Evolutionary conservation across 2,797 vertebrate genomes (phyloP).

Genomic region (Lateolabrax maculatus): DNA sequence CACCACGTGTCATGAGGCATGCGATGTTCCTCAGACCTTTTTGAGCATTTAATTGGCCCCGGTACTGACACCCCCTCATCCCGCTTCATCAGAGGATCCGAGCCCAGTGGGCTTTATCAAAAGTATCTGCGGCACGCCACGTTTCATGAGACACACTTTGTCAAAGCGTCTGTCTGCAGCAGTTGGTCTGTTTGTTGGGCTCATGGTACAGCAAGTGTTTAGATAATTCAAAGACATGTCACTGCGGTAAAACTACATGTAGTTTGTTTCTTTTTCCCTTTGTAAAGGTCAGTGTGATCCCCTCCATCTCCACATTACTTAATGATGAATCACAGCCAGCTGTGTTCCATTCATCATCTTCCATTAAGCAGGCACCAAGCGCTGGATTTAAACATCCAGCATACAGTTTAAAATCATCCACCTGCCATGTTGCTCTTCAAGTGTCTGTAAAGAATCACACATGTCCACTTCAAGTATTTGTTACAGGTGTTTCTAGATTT

Average conservation of each 20-base stretch:
- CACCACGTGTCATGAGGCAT: conserved; percentile 60
- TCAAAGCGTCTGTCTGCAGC: neutral
- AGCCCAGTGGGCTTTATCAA: neutral
- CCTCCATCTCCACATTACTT: conserved; percentile 5
- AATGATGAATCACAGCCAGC: conserved; percentile 21
- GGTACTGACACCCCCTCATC: neutral
- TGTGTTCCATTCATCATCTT: conserved; percentile 21
- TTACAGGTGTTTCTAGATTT: neutral
- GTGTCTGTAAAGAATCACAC: neutral
- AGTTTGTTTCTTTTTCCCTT: neutral
- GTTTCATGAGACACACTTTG: conserved; percentile 11
- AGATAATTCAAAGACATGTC: neutral
- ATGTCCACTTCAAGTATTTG: neutral
- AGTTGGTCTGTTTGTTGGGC: neutral
- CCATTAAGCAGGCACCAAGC: neutral
- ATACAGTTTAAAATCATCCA: neutral
- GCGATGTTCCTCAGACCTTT: conserved; percentile 5
- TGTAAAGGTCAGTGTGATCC: conserved; percentile 11
- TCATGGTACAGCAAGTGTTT: neutral
- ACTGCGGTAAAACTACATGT: neutral
- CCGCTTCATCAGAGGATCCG: neutral
- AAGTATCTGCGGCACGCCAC: neutral
- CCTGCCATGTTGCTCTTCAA: conserved; percentile 8
- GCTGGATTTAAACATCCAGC: neutral
- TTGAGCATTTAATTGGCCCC: neutral